A percentile compares a stretch with the other conserved stretches of the same genome.
Evolutionary conservation across 2,888 invertebrate species (phyloP).

Genomic region (Ochropacha duplaris): DNA sequence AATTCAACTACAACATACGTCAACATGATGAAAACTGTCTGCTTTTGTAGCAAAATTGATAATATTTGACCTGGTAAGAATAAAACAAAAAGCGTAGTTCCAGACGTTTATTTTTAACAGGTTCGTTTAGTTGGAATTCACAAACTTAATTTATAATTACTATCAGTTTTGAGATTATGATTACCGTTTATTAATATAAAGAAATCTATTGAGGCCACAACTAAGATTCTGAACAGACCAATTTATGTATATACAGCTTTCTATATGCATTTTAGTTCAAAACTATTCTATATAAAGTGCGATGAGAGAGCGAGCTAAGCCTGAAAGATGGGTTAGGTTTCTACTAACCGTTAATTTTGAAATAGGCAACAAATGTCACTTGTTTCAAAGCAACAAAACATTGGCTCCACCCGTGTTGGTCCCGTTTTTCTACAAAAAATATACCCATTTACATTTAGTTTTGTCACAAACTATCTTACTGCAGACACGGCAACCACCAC

Average conservation of each 20-base stretch:
- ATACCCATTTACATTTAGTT: slow-evolving; percentile 30
- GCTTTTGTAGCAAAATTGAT: too few relatives aligned
- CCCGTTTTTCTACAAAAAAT: slow-evolving; percentile 63
- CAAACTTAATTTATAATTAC: not conserved
- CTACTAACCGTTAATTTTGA: slow-evolving; percentile 25
- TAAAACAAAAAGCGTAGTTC: not conserved
- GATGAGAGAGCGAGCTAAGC: not conserved
- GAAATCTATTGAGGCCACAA: slow-evolving; percentile 27
- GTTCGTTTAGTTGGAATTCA: not conserved
- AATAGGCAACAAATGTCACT: slow-evolving; percentile 25
- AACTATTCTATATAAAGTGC: not conserved
- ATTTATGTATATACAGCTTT: slow-evolving; percentile 24
- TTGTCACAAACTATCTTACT: slow-evolving; percentile 61
- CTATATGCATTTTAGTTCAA: slow-evolving; percentile 9
- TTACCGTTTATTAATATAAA: slow-evolving; percentile 13
- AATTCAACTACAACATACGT: too few relatives aligned
- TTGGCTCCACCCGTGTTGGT: slow-evolving; percentile 61
- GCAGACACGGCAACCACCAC: slow-evolving; percentile 75
- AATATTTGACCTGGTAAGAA: too few relatives aligned
- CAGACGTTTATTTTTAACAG: not conserved
- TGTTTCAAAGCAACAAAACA: slow-evolving; percentile 31
- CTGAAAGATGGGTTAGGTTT: not conserved
- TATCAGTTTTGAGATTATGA: slow-evolving; percentile 2
- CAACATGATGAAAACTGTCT: too few relatives aligned
- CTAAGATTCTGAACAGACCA: slow-evolving; percentile 25